Evolutionary conservation across 2,888 invertebrate species (phyloP), one percentile per base, ranked within the genome.

Genomic region (Erebia epiphron): DNA sequence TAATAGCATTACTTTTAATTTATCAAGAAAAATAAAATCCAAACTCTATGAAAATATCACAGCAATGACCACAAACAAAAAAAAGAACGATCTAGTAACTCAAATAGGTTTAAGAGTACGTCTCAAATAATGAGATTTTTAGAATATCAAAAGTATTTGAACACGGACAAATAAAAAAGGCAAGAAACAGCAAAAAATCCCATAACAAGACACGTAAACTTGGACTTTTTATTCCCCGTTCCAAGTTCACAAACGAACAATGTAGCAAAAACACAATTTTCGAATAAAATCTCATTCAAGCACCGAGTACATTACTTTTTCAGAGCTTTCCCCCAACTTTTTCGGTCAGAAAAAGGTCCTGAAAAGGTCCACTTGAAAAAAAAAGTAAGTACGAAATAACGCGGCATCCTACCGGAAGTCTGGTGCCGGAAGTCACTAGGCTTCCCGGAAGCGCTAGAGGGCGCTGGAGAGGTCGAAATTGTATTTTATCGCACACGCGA

Each of bases 371-470:
- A 86, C 88, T 89, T 86, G 85, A 86, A 84, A 89, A 82, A n/a
- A 88, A 66, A 67, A 67, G 62, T 62, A 62, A 87, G 86, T 86
- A 85, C 83, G 85, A 86, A 88, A 88, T 85, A 88, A 87, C 83
- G 82, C 85, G 84, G 89, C 85, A 87, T 88, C 87, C 86, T 85
- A 86, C 86, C 87, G 92, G 92, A 92, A 88, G 87, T 82, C 79
- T 85, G 82, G 84, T 79, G 84, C 84, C 89, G 91, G 91, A 91
- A 88, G 91, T 89, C 87, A 84, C 86, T 87, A 86, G 89, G 88
- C 90, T 89, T 89, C 89, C 91, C 91, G 92, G 92, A 92, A 85
- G 85, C 81, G 84, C 86, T 86, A 82, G 86, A 92, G 91, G 88
- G 89, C 84, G 81, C 89, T 89, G 81, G 82, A 81, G 83, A 80